A percentile compares a stretch with the other conserved stretches of the same genome.
phyloP scores from a whole-genome alignment of 2,888 invertebrate species.

The Drosophila hamatofila region DNA sequence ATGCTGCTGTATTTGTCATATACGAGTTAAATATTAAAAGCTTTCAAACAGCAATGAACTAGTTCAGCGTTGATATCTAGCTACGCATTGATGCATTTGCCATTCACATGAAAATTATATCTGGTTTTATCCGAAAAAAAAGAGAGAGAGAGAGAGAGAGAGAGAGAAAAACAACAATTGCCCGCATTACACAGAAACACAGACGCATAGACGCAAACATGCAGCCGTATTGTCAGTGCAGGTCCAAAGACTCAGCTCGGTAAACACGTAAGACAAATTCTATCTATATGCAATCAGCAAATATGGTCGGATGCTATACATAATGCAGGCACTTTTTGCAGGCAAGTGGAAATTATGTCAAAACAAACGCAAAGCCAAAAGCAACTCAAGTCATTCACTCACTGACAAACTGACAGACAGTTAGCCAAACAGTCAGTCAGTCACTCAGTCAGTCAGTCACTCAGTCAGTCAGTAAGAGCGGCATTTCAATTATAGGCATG shows the following conservation, averaged over 20 bases:
- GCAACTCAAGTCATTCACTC: conserved; percentile 58
- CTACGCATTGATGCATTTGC: conserved; percentile 17
- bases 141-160: neutral
- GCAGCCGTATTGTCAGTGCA: conserved; percentile 7
- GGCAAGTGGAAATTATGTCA: conserved; percentile 77
- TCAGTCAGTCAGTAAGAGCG: conserved; percentile 34
- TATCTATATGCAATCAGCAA: conserved; percentile 80
- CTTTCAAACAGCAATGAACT: conserved; percentile 19
- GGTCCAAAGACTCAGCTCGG: conserved; percentile 29
- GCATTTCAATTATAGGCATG: conserved; percentile 71
- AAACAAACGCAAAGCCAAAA: conserved; percentile 63
- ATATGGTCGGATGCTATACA: conserved; percentile 55
- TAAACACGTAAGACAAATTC: conserved; percentile 63
- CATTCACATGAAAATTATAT: conserved; percentile 35
- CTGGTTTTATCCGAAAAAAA: conserved; percentile 3
- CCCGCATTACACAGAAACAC: conserved; percentile 21
- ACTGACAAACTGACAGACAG: conserved; percentile 31
- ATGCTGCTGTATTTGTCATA: conserved; percentile 3
- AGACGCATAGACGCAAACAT: neutral
- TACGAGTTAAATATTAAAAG: conserved; percentile 11
- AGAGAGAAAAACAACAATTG: conserved; percentile 22
- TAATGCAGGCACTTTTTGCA: conserved; percentile 52
- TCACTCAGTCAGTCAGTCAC: conserved; percentile 31
- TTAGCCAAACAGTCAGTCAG: conserved; percentile 9
- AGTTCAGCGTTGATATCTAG: conserved; percentile 5